Evolutionary conservation across 1,140 invertebrate genomes (phyloP), one percentile per base, ranked within the genome.

Genomic region (Platyscapa corneri): DNA sequence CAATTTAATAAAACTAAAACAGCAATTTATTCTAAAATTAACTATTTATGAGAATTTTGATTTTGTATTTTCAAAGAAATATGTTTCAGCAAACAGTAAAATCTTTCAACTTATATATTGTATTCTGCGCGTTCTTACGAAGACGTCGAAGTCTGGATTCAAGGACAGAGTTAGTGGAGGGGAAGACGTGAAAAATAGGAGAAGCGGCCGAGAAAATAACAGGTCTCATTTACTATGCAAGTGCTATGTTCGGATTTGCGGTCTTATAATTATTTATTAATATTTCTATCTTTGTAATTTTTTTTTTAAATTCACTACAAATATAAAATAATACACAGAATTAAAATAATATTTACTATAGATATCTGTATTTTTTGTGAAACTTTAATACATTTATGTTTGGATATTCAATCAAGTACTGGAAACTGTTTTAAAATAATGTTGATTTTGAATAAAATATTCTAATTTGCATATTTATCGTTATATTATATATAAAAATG

Each of bases 151-250:
- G 67, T 0, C 20, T 34, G 67, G 67, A 72, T 39, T 72, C 67
- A 39, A 72, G 67, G 67, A 72, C 34, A 72, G 34, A 20, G 6
- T 32, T 67, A 32, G 10, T 32, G 34, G 34, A 23, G 34, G 67
- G 67, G 34, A 39, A 20, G 34, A 72, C 0, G 67, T 72, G 34
- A 72, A 72, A 39, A 37, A 39, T 72, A 72, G 34, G 34, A 6
- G 34, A 39, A 5, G 18, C n/a, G 39, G 34, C 7, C 3, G 67
- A 72, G 34, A 72, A 72, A 39, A 67, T 67, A 67, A 67, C 65
- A 67, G 65, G 65, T 67, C 65, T 67, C 30, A 67, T 32, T 67
- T 67, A 67, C 65, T 32, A 67, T 67, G 65, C n/a, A 67, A 32
- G 65, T 1, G 27, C 65, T 8, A 34, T 34, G 27, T 67, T 3